These are phyloP conservation scores for Trilocha varians DNA, from an alignment of 2,888 invertebrate genomes.

Conservation along the genomic window DNA sequence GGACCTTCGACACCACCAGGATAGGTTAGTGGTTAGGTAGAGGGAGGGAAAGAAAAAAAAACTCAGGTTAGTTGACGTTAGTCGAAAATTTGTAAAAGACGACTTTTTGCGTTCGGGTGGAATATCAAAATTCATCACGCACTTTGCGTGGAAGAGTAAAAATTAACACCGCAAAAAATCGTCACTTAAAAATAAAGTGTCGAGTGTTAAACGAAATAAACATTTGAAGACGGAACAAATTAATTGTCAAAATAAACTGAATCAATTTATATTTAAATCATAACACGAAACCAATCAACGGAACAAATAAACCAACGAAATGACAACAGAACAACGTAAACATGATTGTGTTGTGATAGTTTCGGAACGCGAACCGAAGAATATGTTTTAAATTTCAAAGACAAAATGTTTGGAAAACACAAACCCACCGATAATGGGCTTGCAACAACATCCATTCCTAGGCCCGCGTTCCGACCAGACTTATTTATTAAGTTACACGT, in stretches of 20 bases:
- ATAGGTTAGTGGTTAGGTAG: conserved; percentile 63
- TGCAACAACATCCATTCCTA: conserved; percentile 57
- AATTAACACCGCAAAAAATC: conserved; percentile 13
- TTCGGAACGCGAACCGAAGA: conserved; percentile 64
- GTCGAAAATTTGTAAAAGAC: conserved; percentile 12
- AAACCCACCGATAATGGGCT: conserved; percentile 44
- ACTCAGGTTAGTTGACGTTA: conserved; percentile 42
- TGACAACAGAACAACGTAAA: conserved; percentile 53
- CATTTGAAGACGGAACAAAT: conserved; percentile 24
- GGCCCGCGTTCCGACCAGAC: conserved; percentile 42
- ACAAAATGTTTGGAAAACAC: conserved; percentile 68
- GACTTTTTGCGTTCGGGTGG: conserved; percentile 19
- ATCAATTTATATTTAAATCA: conserved; percentile 16
- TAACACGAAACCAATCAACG: conserved; percentile 41
- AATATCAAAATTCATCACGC: no score
- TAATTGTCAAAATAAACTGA: conserved; percentile 12
- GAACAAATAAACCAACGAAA: conserved; percentile 30
- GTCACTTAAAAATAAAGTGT: conserved; percentile 6
- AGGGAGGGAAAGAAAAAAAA: conserved; percentile 37
- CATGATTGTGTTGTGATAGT: conserved; percentile 69
- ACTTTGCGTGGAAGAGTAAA: no score
- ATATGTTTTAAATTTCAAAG: conserved; percentile 42
- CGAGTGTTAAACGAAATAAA: conserved; percentile 1
- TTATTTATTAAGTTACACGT: conserved; percentile 50
- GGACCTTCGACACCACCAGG: conserved; percentile 72